phyloP scores from a whole-genome alignment of 2,113 vertebrate genomes.

The Corvus moneduloides region DNA sequence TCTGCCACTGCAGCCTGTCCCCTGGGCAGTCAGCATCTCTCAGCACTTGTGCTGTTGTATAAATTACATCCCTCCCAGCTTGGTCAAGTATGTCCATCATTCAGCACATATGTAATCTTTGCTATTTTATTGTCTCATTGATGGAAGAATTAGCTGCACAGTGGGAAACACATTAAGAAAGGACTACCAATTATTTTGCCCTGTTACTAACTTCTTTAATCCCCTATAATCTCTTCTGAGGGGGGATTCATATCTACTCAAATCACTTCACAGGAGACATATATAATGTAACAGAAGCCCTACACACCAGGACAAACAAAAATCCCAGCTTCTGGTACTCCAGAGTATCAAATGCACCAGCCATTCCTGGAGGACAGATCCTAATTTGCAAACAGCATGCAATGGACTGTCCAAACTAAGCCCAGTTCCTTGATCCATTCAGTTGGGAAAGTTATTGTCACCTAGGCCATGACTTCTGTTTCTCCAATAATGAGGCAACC shows the following conservation, averaged over 20 bases:
- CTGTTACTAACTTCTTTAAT: slow-evolving; percentile 44
- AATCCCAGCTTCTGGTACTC: background rate
- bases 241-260: slow-evolving; percentile 2
- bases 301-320: background rate
- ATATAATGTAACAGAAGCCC: background rate
- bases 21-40: slow-evolving; percentile 57
- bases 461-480: background rate
- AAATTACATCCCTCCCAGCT: slow-evolving; percentile 53
- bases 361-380: background rate
- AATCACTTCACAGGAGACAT: slow-evolving; percentile 28
- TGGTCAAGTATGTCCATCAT: slow-evolving; percentile 60
- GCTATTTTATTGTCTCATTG: slow-evolving; percentile 60
- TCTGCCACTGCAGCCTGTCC: slow-evolving; percentile 27
- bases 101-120: slow-evolving; percentile 61
- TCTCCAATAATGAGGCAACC: background rate
- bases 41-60: slow-evolving; percentile 58
- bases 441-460: background rate
- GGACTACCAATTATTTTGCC: slow-evolving; percentile 26
- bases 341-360: background rate
- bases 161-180: slow-evolving; percentile 56
- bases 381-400: background rate
- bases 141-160: slow-evolving; percentile 60
- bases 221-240: slow-evolving; percentile 46
- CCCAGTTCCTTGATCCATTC: background rate
- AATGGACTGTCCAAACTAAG: background rate